Evolutionary conservation across 1,140 invertebrate species (phyloP).

Genomic region (Cyclina sinensis): DNA sequence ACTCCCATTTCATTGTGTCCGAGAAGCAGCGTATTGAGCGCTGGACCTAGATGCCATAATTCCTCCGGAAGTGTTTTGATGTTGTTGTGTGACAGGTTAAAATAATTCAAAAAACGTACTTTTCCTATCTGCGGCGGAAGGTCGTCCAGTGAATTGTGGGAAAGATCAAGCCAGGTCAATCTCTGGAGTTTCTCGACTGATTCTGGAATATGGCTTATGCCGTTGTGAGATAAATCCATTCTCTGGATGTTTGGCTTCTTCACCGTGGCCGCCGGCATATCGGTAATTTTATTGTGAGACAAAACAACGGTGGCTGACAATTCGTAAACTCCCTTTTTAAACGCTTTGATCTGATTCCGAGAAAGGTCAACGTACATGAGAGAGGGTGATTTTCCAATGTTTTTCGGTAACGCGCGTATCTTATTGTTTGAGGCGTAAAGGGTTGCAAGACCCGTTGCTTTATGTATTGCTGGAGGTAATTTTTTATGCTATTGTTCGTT

Average conservation of each 20-base stretch:
- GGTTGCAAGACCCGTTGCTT: conserved; percentile 77
- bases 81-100: conserved; percentile 81
- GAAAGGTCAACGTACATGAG: conserved; percentile 80
- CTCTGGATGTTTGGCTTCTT: conserved; percentile 84
- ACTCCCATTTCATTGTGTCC: conserved; percentile 80
- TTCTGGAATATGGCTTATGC: conserved; percentile 80
- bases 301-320: conserved; percentile 79
- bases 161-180: conserved; percentile 82
- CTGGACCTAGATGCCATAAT: conserved; percentile 81
- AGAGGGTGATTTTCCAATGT: conserved; percentile 80
- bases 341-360: conserved; percentile 80
- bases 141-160: conserved; percentile 82
- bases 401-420: conserved; percentile 82
- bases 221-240: conserved; percentile 83
- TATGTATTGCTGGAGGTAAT: conserved; percentile 84
- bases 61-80: conserved; percentile 83
- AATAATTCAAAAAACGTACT: conserved; percentile 79
- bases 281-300: conserved; percentile 79
- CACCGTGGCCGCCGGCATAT: conserved; percentile 79
- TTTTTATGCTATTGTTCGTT: conserved; percentile 84
- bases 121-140: conserved; percentile 79
- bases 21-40: conserved; percentile 77
- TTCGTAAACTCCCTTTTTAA: conserved; percentile 84
- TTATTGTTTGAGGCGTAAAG: conserved; percentile 81
- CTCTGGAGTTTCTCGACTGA: conserved; percentile 81